Conservation (phyloP, 2,888 invertebrate species). For the Drosophila stalkeri region DNA sequence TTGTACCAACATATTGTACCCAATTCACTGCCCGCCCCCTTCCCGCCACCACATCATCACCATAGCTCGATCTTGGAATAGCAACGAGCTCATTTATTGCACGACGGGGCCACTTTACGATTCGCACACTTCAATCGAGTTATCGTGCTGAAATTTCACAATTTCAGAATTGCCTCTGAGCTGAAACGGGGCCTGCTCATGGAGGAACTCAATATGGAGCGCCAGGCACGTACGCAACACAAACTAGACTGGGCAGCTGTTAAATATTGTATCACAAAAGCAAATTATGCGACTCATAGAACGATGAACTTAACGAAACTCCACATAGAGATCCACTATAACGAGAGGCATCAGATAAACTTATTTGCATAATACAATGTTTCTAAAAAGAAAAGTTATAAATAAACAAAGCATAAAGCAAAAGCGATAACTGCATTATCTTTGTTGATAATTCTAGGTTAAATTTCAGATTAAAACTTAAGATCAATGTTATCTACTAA, state of each 20-base stretch:
- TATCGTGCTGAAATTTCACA: conserved; percentile 77
- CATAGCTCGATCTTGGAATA: conserved; percentile 31
- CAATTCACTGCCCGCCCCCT: background rate
- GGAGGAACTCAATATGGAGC: conserved; percentile 33
- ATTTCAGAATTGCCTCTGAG: conserved; percentile 45
- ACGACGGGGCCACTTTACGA: conserved; percentile 52
- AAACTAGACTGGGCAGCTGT: conserved; percentile 16
- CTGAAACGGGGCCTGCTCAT: conserved; percentile 49
- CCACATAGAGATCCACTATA: background rate
- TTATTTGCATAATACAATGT: background rate
- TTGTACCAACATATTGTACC: conserved; percentile 14
- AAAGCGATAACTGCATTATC: conserved; percentile 1
- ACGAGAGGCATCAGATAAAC: conserved; percentile 3
- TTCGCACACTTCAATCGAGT: conserved; percentile 56
- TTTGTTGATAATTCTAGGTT: background rate
- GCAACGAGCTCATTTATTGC: conserved; percentile 36
- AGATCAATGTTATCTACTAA: conserved; percentile 10
- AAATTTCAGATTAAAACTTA: background rate
- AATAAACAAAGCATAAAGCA: background rate
- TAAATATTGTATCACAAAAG: conserved; percentile 16
- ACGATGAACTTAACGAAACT: conserved; percentile 16
- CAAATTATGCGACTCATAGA: conserved; percentile 13
- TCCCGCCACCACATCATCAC: background rate
- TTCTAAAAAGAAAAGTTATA: background rate
- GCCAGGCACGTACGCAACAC: conserved; percentile 57